Conservation (phyloP, 1,140 invertebrate species). For the Argopecten irradians region DNA sequence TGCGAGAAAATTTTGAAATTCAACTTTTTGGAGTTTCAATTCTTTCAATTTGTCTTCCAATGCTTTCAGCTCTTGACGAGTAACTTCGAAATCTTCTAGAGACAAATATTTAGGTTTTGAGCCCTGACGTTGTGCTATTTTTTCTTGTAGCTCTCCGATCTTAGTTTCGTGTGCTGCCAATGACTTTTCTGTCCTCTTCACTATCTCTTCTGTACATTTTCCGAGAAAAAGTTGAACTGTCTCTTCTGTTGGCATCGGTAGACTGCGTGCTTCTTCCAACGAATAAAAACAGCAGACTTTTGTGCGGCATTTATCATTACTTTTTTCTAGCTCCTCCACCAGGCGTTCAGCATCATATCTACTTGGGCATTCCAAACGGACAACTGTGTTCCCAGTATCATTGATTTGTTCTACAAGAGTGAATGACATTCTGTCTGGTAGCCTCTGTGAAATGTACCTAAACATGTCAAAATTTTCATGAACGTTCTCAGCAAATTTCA, state of each 20-base stretch:
- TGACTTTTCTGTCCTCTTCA: background rate
- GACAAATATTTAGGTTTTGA: background rate
- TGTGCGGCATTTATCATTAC: background rate
- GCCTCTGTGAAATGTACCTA: background rate
- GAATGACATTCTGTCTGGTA: background rate
- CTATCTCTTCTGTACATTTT: background rate
- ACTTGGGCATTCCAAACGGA: background rate
- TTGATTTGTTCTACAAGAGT: background rate
- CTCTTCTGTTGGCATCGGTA: background rate
- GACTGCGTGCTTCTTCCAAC: background rate
- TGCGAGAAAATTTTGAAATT: constrained; percentile 55
- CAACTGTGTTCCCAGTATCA: background rate
- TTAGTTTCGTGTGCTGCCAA: background rate
- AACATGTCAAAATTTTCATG: background rate
- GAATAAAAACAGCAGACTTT: background rate
- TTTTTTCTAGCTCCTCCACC: background rate
- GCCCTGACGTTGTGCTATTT: background rate
- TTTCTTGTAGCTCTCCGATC: background rate
- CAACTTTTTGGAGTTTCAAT: constrained; percentile 54
- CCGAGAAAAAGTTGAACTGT: background rate
- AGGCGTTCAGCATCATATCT: background rate
- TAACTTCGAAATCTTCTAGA: background rate
- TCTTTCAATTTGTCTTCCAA: constrained; percentile 63
- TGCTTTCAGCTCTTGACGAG: constrained; percentile 39
- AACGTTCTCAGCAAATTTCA: background rate